phyloP scores from a whole-genome alignment of 2,113 vertebrate genomes.

The Mola mola region DNA sequence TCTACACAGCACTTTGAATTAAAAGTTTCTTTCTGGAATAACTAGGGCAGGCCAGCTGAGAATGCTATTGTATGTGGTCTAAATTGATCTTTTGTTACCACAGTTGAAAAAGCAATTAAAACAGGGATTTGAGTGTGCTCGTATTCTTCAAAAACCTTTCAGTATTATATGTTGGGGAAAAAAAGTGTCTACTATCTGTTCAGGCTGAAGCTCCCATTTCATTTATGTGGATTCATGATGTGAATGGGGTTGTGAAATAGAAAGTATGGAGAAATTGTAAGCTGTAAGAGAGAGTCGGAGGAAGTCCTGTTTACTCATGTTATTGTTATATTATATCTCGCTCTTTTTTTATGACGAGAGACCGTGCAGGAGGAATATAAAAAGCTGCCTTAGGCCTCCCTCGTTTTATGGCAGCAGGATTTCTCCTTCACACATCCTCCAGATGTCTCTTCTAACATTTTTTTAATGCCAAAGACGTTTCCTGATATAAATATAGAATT shows the following conservation, averaged over 20 bases:
- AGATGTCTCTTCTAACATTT: too few relatives aligned
- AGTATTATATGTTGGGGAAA: constrained; percentile 37
- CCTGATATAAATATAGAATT: too few relatives aligned
- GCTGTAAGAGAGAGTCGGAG: constrained; percentile 21
- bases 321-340: constrained; percentile 68
- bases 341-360: constrained; percentile 66
- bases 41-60: constrained; percentile 83
- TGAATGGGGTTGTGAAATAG: constrained; percentile 56
- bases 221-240: constrained; percentile 41
- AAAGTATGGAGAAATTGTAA: constrained; percentile 41
- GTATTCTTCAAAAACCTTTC: constrained; percentile 73
- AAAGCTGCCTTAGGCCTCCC: constrained; percentile 52
- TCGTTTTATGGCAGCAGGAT: constrained; percentile 46
- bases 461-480: too few relatives aligned
- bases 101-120: constrained; percentile 83
- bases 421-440: constrained; percentile 21
- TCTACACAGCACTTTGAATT: constrained; percentile 84
- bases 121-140: constrained; percentile 63
- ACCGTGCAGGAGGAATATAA: constrained; percentile 50
- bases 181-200: constrained; percentile 48
- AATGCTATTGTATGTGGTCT: constrained; percentile 74
- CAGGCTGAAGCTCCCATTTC: constrained; percentile 44
- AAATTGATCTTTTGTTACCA: constrained; percentile 79
- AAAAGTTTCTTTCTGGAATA: constrained; percentile 78
- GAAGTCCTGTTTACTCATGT: constrained; percentile 70